Conservation (phyloP, 2,113 vertebrate species). For the Ageneiosus marmoratus region DNA sequence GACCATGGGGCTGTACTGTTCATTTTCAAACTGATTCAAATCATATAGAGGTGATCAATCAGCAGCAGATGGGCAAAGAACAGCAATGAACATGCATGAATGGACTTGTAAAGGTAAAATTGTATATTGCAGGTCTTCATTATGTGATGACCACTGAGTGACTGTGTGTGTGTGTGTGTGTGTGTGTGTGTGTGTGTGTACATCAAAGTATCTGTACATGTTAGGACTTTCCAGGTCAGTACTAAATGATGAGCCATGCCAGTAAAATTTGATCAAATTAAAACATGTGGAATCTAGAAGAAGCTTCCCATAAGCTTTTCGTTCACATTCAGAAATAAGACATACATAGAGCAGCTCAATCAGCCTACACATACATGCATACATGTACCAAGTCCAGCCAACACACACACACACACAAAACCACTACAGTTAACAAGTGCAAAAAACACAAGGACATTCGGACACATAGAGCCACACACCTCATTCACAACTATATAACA, state of each 20-base stretch:
- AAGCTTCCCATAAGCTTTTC: slow-evolving; percentile 61
- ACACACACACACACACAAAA: not conserved
- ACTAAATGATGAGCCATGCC: slow-evolving; percentile 48
- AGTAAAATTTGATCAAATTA: slow-evolving; percentile 76
- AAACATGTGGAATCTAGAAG: slow-evolving; percentile 60
- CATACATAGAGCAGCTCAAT: slow-evolving; percentile 51
- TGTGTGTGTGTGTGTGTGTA: slow-evolving; percentile 56
- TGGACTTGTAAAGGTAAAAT: not conserved
- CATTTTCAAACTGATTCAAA: slow-evolving; percentile 36
- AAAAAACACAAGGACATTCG: not conserved
- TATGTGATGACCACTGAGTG: not conserved
- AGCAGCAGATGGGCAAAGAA: slow-evolving; percentile 57
- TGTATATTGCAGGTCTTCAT: not conserved
- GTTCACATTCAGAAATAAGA: slow-evolving; percentile 67
- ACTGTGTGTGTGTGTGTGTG: not conserved
- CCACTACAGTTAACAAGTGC: not conserved
- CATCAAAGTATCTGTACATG: slow-evolving; percentile 23
- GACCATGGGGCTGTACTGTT: slow-evolving; percentile 49
- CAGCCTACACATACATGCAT: not conserved
- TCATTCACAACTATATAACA: not conserved
- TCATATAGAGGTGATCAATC: slow-evolving; percentile 61
- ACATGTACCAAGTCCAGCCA: not conserved
- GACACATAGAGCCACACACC: not conserved
- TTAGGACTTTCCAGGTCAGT: slow-evolving; percentile 72
- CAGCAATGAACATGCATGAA: not conserved